Evolutionary conservation across 2,888 invertebrate species (phyloP), one percentile per base, ranked within the genome.

Genomic region (Erannis defoliaria): DNA sequence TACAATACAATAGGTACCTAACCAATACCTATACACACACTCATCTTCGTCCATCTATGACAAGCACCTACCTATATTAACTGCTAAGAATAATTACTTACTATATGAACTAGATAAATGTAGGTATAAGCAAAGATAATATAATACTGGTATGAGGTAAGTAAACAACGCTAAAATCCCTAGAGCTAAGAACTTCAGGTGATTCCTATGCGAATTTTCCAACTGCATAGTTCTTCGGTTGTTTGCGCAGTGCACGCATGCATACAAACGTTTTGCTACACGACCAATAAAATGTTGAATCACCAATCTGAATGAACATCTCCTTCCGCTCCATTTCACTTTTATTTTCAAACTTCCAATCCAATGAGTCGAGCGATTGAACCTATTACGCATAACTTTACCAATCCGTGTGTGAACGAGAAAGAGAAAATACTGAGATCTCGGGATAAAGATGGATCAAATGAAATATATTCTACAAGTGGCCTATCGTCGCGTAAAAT

Each of bases 281-380:
- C 61, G 66, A 50, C 62, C 66, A 85, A 83, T 83, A 83, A 84
- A 85, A 83, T 75, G 80, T 78, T 77, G 81, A 86, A 78, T 86
- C 84, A 80, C 77, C 79, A 84, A 82, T 81, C 75, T 80, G 84
- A 84, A 85, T 85, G 83, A 88, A 80, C 82, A 85, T 80, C 84
- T 82, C 80, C 78, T 87, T 88, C 84, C 88, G 80, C 81, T 76
- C 85, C 86, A 85, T 89, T 88, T 82, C 85, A 79, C 86, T 80
- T 86, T 88, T 88, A 88, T 89, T 88, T 88, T 84, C 76, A 84
- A 89, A 85, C 82, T 88, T 88, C 87, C 87, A 82, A 84, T 79
- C 77, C 85, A 84, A 75, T 84, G 88, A 78, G 73, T 84, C 84
- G 82, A 73, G 71, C 85, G 83, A 86, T 87, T 87, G 83, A 85